Evolutionary conservation across 2,113 vertebrate species (phyloP).

Genomic region (Charadrius vociferus): DNA sequence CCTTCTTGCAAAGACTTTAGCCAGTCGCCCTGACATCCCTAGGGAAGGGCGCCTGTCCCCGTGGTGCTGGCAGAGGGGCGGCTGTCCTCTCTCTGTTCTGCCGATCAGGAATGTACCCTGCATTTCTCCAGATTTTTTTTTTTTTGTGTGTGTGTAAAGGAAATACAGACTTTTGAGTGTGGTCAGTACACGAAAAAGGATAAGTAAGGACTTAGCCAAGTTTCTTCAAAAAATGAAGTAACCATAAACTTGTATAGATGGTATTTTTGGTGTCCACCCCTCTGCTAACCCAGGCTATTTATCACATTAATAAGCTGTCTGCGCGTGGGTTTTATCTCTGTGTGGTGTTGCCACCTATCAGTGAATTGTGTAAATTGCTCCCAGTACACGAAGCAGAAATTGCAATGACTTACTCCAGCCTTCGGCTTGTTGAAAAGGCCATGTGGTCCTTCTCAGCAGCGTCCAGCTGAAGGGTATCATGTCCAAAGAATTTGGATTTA

Average conservation of each 20-base stretch:
- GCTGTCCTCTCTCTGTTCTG: too few species aligned
- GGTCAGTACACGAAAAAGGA: fast-evolving
- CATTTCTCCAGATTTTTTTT: neutral
- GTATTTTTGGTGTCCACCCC: neutral
- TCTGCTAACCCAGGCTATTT: neutral
- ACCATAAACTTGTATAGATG: neutral
- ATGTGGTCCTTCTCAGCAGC: neutral
- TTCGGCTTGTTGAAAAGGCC: neutral
- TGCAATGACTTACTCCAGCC: neutral
- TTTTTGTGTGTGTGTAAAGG: neutral
- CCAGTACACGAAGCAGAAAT: neutral
- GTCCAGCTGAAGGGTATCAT: neutral
- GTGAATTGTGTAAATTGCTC: neutral
- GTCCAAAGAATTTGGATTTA: neutral
- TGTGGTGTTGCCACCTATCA: constrained; percentile 27
- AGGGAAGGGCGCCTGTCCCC: fast-evolving
- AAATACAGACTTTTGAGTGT: neutral
- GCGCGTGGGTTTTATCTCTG: neutral
- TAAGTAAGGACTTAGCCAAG: neutral
- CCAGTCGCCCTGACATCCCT: fast-evolving
- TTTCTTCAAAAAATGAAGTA: neutral
- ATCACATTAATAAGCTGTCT: neutral
- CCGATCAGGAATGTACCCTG: neutral
- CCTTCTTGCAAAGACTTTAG: neutral
- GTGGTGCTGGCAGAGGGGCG: too few species aligned